A percentile compares a stretch with the other conserved stretches of the same genome.
These are phyloP conservation scores for Tragelaphus buxtoni DNA, from an alignment of 2,113 vertebrate genomes.

Conservation along the genomic window DNA sequence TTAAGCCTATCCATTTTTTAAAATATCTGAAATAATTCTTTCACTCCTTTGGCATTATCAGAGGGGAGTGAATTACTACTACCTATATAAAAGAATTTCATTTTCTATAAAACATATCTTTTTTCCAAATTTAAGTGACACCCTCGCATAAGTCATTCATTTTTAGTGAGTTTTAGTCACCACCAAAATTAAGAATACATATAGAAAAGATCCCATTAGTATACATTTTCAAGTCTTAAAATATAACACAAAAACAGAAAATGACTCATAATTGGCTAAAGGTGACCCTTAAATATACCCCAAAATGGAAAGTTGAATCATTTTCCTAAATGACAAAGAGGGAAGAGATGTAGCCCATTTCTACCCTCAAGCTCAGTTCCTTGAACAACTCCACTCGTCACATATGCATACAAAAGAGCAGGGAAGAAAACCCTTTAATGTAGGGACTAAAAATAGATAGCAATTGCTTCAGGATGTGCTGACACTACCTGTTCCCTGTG, in stretches of 20 bases:
- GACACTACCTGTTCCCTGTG: background rate
- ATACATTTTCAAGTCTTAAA: background rate
- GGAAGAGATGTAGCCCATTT: background rate
- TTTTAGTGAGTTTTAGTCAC: conserved; percentile 20
- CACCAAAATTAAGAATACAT: conserved; percentile 21
- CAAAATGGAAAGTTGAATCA: conserved; percentile 40
- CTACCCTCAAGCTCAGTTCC: background rate
- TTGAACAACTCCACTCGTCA: background rate
- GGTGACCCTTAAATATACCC: background rate
- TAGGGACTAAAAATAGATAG: background rate
- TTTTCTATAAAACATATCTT: background rate
- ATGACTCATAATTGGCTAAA: conserved; percentile 44
- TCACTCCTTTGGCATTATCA: background rate
- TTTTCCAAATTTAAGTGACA: conserved; percentile 13
- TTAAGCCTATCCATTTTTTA: conserved; percentile 27
- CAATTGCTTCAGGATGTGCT: background rate
- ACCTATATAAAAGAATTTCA: background rate
- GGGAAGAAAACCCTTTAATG: background rate
- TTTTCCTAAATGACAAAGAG: conserved; percentile 45
- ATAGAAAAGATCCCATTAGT: background rate
- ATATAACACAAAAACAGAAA: conserved; percentile 28
- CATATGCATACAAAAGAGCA: background rate
- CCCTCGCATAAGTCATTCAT: background rate
- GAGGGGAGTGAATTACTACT: background rate
- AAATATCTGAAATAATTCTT: conserved; percentile 21